Conservation (phyloP, 2,113 vertebrate genomes). For the Muntiacus reevesi region DNA sequence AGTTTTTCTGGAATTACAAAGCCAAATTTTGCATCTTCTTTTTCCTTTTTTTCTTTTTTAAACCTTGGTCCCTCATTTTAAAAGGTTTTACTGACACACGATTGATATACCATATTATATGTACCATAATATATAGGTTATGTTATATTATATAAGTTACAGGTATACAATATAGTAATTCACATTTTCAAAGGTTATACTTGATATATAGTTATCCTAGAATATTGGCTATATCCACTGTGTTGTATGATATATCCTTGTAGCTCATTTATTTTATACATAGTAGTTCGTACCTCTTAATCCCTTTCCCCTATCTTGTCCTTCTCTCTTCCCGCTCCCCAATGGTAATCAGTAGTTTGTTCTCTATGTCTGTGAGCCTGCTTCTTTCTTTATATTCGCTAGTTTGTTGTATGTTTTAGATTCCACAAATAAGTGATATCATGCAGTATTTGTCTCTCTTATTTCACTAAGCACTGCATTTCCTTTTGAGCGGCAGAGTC, state of each 20-base stretch:
- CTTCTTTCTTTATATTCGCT: neutral
- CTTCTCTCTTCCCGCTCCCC: neutral
- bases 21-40: neutral
- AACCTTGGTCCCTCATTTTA: neutral
- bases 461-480: neutral
- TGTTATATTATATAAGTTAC: neutral
- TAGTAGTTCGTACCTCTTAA: neutral
- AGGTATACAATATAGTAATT: neutral
- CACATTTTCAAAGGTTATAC: neutral
- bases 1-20: neutral
- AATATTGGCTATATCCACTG: neutral
- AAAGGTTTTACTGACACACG: neutral
- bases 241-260: neutral
- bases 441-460: neutral
- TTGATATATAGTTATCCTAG: neutral
- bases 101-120: neutral
- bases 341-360: neutral
- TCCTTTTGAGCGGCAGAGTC: neutral
- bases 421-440: neutral
- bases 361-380: neutral
- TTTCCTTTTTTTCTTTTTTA: neutral
- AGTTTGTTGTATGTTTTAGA: neutral
- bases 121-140: neutral
- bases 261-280: neutral
- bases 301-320: neutral